A percentile compares a stretch with the other conserved stretches of the same genome.
Evolutionary conservation across 1,140 invertebrate species (phyloP).

Genomic region (Octopus bimaculoides): DNA sequence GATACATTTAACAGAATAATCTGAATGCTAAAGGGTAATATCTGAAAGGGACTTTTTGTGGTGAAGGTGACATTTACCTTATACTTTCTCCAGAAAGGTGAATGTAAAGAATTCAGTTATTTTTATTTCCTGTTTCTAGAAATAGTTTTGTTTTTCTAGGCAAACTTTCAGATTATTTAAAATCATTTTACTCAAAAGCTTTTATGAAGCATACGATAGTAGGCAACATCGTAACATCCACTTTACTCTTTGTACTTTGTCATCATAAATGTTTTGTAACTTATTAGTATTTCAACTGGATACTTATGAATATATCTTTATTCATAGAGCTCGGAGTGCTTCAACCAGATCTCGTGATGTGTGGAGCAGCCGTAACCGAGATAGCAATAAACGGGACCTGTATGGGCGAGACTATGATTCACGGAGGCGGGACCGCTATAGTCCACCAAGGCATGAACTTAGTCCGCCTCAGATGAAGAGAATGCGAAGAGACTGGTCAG

Average conservation of each 20-base stretch:
- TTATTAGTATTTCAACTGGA: neutral
- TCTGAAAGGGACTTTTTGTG: too few species aligned
- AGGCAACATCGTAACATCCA: neutral
- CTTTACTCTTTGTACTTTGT: neutral
- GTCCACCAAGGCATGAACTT: conserved; percentile 43
- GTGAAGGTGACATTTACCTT: too few species aligned
- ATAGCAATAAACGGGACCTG: conserved; percentile 34
- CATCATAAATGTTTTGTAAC: neutral
- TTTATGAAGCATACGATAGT: neutral
- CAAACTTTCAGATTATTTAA: neutral
- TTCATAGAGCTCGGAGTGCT: conserved; percentile 21
- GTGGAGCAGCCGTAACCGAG: conserved; percentile 36
- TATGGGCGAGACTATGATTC: conserved; percentile 42
- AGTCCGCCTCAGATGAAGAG: conserved; percentile 52
- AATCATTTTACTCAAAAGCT: neutral
- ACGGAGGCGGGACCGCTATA: conserved; percentile 41
- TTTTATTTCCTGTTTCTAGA: too few species aligned
- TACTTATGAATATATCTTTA: neutral
- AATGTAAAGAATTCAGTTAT: too few species aligned
- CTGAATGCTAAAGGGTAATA: too few species aligned
- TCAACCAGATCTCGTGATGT: conserved; percentile 33
- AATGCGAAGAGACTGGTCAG: conserved; percentile 53
- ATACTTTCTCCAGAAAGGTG: too few species aligned
- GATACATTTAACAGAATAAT: too few species aligned
- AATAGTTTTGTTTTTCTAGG: neutral